Conservation (phyloP, 2,113 vertebrate genomes). For the Trematocara nigrifrons region DNA sequence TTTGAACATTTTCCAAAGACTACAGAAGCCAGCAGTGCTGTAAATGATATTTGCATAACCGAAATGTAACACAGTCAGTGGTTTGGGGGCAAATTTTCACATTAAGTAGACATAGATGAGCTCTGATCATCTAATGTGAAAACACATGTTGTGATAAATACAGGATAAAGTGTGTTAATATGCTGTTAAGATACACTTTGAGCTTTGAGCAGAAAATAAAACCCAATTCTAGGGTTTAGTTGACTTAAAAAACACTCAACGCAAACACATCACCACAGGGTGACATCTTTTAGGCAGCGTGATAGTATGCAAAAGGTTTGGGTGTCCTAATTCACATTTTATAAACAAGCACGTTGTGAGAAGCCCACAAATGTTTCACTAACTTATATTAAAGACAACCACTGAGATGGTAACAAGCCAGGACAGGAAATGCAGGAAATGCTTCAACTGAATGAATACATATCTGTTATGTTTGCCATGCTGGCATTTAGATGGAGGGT, state of each 20-base stretch:
- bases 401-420: background rate
- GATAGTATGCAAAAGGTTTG: background rate
- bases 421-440: background rate
- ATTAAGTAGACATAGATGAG: background rate
- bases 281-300: background rate
- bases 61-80: background rate
- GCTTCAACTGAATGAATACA: background rate
- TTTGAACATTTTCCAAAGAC: background rate
- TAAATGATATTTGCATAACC: background rate
- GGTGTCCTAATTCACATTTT: background rate
- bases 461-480: background rate
- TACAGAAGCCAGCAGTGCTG: background rate
- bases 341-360: background rate
- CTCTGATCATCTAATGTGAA: background rate
- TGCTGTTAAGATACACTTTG: background rate
- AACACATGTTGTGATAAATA: background rate
- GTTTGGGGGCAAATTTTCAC: background rate
- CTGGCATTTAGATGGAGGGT: background rate
- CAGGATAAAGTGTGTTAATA: background rate
- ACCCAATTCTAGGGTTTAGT: background rate
- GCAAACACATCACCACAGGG: background rate
- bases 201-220: background rate
- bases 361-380: background rate
- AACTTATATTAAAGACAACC: background rate
- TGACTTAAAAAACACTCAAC: background rate